These are phyloP conservation scores for Raja brachyura DNA, from an alignment of 2,113 vertebrate species.

Conservation along the genomic window DNA sequence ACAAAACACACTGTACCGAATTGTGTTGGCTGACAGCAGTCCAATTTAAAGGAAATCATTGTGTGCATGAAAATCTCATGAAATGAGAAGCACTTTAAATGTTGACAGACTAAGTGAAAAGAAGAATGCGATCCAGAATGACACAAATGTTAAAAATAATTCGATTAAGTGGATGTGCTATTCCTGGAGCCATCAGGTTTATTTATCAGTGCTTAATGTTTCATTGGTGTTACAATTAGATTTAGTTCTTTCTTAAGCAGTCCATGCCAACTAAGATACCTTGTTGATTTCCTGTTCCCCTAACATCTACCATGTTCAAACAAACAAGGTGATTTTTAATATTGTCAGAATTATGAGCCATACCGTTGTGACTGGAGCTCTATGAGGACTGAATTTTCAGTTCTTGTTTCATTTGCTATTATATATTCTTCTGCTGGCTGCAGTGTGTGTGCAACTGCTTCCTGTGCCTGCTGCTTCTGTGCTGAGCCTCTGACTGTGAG, in stretches of 20 bases:
- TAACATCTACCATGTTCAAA: neutral
- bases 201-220: neutral
- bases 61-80: too few species aligned
- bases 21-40: too few species aligned
- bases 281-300: neutral
- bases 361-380: slow-evolving; percentile 71
- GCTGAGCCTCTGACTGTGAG: neutral
- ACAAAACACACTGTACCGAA: too few species aligned
- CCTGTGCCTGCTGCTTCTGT: slow-evolving; percentile 45
- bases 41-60: too few species aligned
- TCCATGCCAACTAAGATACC: neutral
- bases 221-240: neutral
- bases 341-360: slow-evolving; percentile 38
- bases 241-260: neutral
- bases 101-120: too few species aligned
- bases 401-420: slow-evolving; percentile 67
- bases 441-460: slow-evolving; percentile 52
- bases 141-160: neutral
- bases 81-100: too few species aligned
- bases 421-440: slow-evolving; percentile 59
- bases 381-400: slow-evolving; percentile 68
- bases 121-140: neutral
- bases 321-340: neutral
- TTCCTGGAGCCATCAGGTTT: neutral
- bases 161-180: neutral